Evolutionary conservation across 2,888 invertebrate species (phyloP).

Genomic region (Ctenicera cuprea): DNA sequence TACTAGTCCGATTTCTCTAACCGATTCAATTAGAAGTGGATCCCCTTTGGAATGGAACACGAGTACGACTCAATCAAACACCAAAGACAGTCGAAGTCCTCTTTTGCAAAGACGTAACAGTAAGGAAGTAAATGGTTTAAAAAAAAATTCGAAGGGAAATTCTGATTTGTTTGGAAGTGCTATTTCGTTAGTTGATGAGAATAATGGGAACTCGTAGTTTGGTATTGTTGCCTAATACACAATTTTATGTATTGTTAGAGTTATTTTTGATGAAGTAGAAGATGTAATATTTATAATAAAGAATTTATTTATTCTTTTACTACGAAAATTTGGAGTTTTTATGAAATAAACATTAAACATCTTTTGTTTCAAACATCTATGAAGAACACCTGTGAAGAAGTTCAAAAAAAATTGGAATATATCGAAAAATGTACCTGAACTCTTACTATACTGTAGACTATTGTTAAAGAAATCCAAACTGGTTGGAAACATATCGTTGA

Average conservation of each 20-base stretch:
- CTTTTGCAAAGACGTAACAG: conserved; percentile 30
- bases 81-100: conserved; percentile 10
- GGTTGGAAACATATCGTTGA: too few relatives aligned
- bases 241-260: conserved; percentile 5
- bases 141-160: conserved; percentile 8
- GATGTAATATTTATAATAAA: conserved; percentile 16
- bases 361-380: too few relatives aligned
- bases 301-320: conserved; percentile 26
- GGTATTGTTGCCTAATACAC: background rate
- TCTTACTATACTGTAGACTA: too few relatives aligned
- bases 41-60: conserved; percentile 27
- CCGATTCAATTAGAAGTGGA: conserved; percentile 16
- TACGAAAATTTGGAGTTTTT: background rate
- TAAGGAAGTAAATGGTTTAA: background rate
- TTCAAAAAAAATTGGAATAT: too few relatives aligned
- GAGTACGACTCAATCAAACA: background rate
- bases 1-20: conserved; percentile 8
- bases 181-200: conserved; percentile 24
- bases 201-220: background rate
- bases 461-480: too few relatives aligned
- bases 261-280: conserved; percentile 2
- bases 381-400: too few relatives aligned
- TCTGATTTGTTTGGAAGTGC: conserved; percentile 35
- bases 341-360: too few relatives aligned
- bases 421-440: too few relatives aligned